These are phyloP conservation scores for Channa maculata DNA, from an alignment of 2,113 vertebrate species.

Conservation along the genomic window DNA sequence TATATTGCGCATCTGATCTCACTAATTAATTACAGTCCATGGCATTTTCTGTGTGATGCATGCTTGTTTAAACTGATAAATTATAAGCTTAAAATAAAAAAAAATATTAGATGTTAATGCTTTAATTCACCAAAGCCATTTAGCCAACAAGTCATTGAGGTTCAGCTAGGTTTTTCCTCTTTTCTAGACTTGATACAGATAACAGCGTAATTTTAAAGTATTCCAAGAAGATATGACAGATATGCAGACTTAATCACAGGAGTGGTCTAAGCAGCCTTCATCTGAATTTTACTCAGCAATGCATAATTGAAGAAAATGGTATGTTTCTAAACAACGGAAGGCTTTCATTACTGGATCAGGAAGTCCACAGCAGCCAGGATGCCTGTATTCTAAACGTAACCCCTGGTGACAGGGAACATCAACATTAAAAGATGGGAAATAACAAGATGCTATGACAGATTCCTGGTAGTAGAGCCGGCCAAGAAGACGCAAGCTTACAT, in stretches of 20 bases:
- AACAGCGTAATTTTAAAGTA: constrained; percentile 25
- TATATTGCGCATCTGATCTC: no score
- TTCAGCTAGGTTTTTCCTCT: constrained; percentile 13
- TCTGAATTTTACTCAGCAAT: constrained; percentile 64
- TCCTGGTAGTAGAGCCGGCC: constrained; percentile 23
- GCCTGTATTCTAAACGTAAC: constrained; percentile 63
- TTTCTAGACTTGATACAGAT: constrained; percentile 17
- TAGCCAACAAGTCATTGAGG: background rate
- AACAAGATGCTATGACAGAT: constrained; percentile 54
- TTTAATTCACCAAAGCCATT: no score
- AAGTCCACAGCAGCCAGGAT: constrained; percentile 60
- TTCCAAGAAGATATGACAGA: constrained; percentile 35
- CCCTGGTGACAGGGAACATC: constrained; percentile 41
- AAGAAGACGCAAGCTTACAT: constrained; percentile 53
- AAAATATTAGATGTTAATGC: no score
- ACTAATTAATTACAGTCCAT: no score
- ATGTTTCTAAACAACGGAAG: constrained; percentile 75
- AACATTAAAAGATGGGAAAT: constrained; percentile 41
- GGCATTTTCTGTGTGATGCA: no score
- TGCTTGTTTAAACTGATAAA: no score
- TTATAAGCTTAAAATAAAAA: no score
- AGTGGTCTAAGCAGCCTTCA: constrained; percentile 49
- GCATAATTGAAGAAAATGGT: constrained; percentile 65
- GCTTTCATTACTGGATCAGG: constrained; percentile 75
- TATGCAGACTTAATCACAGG: constrained; percentile 51